phyloP scores from a whole-genome alignment of 2,113 vertebrate species.

The Colistium nudipinnis region DNA sequence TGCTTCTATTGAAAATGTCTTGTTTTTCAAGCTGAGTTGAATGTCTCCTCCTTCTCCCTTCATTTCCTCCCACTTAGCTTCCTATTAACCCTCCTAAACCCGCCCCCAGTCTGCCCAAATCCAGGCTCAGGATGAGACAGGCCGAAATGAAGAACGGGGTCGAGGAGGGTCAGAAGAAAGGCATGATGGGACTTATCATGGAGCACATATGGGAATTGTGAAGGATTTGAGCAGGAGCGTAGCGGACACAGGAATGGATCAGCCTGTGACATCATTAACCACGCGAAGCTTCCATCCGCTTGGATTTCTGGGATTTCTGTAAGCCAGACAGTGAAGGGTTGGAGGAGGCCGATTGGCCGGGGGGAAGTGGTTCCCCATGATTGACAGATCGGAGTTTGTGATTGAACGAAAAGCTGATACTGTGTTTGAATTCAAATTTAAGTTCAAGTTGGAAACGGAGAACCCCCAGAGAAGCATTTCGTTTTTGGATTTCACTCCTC shows the following conservation, averaged over 20 bases:
- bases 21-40: slow-evolving; percentile 54
- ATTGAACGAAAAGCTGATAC: slow-evolving; percentile 40
- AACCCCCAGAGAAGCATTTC: neutral
- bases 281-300: slow-evolving; percentile 71
- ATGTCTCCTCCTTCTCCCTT: slow-evolving; percentile 34
- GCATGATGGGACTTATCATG: slow-evolving; percentile 80
- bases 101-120: slow-evolving; percentile 56
- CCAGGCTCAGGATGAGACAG: slow-evolving; percentile 56
- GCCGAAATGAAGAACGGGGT: slow-evolving; percentile 51
- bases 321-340: slow-evolving; percentile 66
- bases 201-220: slow-evolving; percentile 73
- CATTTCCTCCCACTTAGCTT: slow-evolving; percentile 58
- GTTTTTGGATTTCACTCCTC: neutral
- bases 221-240: slow-evolving; percentile 73
- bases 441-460: slow-evolving; percentile 11
- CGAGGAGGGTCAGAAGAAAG: slow-evolving; percentile 76
- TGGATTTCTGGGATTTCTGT: slow-evolving; percentile 78
- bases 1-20: slow-evolving; percentile 35
- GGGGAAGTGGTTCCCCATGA: slow-evolving; percentile 16
- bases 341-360: slow-evolving; percentile 40
- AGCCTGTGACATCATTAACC: slow-evolving; percentile 83
- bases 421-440: slow-evolving; percentile 46
- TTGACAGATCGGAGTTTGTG: slow-evolving; percentile 1
- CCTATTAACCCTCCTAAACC: slow-evolving; percentile 73
- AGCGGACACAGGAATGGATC: slow-evolving; percentile 77